A percentile compares a stretch with the other conserved stretches of the same genome.
phyloP scores from a whole-genome alignment of 1,140 invertebrate species.

The Conus ventricosus region DNA sequence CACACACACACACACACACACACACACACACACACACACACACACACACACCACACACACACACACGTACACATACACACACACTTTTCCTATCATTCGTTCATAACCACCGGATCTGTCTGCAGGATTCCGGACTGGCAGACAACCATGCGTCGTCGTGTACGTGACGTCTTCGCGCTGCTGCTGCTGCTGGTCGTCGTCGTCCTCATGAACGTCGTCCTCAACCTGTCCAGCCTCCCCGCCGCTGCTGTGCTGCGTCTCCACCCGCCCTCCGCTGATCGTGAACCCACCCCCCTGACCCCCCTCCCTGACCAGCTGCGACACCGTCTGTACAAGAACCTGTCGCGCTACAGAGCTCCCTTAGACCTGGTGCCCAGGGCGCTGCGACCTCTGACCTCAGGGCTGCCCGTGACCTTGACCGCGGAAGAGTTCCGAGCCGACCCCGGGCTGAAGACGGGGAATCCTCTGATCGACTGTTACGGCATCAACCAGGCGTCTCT shows the following conservation, averaged over 20 bases:
- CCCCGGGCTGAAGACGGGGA: conserved; percentile 37
- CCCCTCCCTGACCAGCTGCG: background rate
- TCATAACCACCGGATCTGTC: too few relatives aligned
- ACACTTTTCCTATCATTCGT: too few relatives aligned
- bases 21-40: too few relatives aligned
- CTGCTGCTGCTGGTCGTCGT: too few relatives aligned
- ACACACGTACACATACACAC: too few relatives aligned
- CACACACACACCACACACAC: too few relatives aligned
- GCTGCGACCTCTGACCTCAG: background rate
- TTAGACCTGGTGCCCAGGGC: background rate
- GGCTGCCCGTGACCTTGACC: conserved; percentile 35
- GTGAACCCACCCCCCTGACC: background rate
- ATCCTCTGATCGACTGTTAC: conserved; percentile 55
- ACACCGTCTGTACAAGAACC: background rate
- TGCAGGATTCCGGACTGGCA: too few relatives aligned
- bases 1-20: too few relatives aligned
- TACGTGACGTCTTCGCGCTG: too few relatives aligned
- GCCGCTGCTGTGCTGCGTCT: background rate
- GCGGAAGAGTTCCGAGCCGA: conserved; percentile 47
- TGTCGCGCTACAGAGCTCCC: background rate
- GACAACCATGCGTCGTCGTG: too few relatives aligned
- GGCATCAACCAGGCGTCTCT: conserved; percentile 47
- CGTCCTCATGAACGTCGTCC: too few relatives aligned
- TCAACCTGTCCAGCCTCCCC: too few relatives aligned
- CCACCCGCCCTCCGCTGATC: background rate